A percentile compares a stretch with the other conserved stretches of the same genome.
Evolutionary conservation across 2,888 invertebrate genomes (phyloP).

Genomic region (Drosophila emarginata): DNA sequence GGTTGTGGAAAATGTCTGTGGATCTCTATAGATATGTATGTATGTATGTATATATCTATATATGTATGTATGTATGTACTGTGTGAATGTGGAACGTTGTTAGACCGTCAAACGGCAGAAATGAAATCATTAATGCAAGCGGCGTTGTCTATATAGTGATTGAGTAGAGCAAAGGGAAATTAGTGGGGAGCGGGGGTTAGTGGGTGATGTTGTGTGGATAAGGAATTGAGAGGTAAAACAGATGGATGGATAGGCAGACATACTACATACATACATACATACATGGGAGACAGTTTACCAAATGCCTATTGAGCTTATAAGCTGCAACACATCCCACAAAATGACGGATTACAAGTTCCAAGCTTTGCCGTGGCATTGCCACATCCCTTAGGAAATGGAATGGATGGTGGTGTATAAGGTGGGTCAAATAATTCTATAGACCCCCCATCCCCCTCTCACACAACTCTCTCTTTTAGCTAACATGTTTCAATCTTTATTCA

Average conservation of each 20-base stretch:
- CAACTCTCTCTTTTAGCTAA: neutral
- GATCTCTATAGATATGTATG: neutral
- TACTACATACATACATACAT: too few relatives aligned
- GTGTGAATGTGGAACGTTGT: too few relatives aligned
- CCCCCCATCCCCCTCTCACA: too few relatives aligned
- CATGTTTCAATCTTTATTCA: too few relatives aligned
- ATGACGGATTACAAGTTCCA: constrained; percentile 39
- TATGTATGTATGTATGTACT: neutral
- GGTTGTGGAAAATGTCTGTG: neutral
- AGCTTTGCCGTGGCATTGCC: neutral
- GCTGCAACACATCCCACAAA: constrained; percentile 31
- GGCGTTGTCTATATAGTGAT: neutral
- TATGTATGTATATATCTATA: too few relatives aligned
- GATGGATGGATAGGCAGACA: neutral
- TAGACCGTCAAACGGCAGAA: constrained; percentile 3
- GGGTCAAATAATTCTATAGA: too few relatives aligned
- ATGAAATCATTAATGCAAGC: constrained; percentile 7
- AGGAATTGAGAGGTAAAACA: neutral
- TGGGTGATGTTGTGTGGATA: neutral
- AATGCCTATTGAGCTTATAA: constrained; percentile 34
- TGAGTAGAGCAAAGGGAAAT: neutral
- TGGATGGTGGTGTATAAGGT: neutral
- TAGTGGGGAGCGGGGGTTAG: neutral
- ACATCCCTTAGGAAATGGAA: too few relatives aligned
- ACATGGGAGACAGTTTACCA: neutral